phyloP scores from a whole-genome alignment of 2,888 invertebrate species.

The Scaptomyza reducta region DNA sequence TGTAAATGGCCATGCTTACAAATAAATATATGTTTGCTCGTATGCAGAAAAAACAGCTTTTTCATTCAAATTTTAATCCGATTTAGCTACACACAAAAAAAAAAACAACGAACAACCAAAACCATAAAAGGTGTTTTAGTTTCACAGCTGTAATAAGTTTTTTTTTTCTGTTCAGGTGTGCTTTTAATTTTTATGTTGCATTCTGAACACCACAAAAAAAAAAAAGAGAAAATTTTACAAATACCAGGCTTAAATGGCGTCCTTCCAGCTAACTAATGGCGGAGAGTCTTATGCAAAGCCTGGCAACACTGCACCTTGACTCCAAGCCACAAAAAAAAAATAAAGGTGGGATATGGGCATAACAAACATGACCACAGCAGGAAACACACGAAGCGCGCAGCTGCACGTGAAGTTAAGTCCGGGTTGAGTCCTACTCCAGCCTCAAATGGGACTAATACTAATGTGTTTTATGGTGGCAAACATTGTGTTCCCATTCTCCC shows the following conservation, averaged over 20 bases:
- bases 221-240: conserved; percentile 26
- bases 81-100: conserved; percentile 22
- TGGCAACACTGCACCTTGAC: conserved; percentile 44
- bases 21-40: conserved; percentile 11
- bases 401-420: conserved; percentile 44
- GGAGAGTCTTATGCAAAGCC: conserved; percentile 33
- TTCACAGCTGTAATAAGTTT: conserved; percentile 2
- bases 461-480: conserved; percentile 51
- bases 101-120: conserved; percentile 6
- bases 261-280: conserved; percentile 14
- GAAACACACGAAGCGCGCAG: conserved; percentile 26
- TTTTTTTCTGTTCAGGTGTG: conserved; percentile 1
- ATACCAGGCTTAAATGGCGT: conserved; percentile 39
- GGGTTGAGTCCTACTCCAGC: neutral
- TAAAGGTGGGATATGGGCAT: conserved; percentile 31
- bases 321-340: conserved; percentile 29
- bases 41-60: conserved; percentile 1
- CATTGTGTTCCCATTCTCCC: conserved; percentile 2
- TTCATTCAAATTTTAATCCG: conserved; percentile 42
- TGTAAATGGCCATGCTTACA: conserved; percentile 4
- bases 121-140: conserved; percentile 27
- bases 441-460: conserved; percentile 56
- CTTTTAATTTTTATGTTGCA: conserved; percentile 3
- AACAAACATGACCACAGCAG: conserved; percentile 43
- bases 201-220: conserved; percentile 13